Conservation (phyloP, 2,797 vertebrate genomes). For the Cynodonichthys magdalenae region DNA sequence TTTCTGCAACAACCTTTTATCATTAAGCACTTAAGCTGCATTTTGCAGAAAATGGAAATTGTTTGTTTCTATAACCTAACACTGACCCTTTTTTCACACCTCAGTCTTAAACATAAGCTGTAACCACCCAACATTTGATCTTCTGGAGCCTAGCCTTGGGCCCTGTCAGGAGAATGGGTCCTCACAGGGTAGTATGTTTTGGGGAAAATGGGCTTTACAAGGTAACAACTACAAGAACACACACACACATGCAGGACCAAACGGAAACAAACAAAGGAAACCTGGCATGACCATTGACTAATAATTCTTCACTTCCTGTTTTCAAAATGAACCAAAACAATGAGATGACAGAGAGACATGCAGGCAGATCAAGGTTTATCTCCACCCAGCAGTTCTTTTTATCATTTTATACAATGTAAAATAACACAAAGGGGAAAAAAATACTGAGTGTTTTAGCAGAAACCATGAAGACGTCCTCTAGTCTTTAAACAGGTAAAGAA, state of each 20-base stretch:
- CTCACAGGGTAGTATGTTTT: too few species aligned
- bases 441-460: not conserved
- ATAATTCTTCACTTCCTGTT: slow-evolving; percentile 55
- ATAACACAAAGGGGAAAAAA: not conserved
- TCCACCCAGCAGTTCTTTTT: slow-evolving; percentile 15
- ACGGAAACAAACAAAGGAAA: slow-evolving; percentile 1
- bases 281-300: not conserved
- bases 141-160: too few species aligned
- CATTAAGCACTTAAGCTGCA: too few species aligned
- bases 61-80: too few species aligned
- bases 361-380: slow-evolving; percentile 9
- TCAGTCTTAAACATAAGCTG: too few species aligned
- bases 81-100: too few species aligned
- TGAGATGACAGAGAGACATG: slow-evolving; percentile 14
- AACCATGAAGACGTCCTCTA: not conserved
- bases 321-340: slow-evolving; percentile 32
- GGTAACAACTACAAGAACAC: not conserved
- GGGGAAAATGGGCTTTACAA: slow-evolving; percentile 4
- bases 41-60: too few species aligned
- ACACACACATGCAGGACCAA: not conserved
- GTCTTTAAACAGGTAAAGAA: not conserved
- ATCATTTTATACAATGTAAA: not conserved
- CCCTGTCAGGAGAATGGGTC: too few species aligned
- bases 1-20: too few species aligned
- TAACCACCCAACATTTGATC: too few species aligned